Evolutionary conservation across 2,113 vertebrate genomes (phyloP).

Genomic region (Dromaius novaehollandiae): DNA sequence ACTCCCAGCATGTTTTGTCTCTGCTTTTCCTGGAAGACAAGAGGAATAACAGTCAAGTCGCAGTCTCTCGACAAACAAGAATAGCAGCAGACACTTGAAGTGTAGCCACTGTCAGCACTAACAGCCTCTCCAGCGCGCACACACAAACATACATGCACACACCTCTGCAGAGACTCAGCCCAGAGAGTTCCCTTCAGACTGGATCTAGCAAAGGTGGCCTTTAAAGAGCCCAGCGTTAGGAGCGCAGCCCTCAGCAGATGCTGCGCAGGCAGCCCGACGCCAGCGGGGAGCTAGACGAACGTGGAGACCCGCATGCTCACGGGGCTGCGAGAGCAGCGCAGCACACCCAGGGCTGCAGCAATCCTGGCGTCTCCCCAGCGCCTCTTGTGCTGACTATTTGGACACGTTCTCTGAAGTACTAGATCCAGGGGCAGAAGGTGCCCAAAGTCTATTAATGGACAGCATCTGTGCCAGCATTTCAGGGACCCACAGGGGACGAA

Average conservation of each 20-base stretch:
- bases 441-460: neutral
- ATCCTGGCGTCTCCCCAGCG: neutral
- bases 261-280: neutral
- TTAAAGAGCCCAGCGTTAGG: neutral
- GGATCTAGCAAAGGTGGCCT: neutral
- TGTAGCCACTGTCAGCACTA: neutral
- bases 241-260: neutral
- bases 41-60: neutral
- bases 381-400: neutral
- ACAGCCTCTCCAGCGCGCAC: neutral
- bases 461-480: neutral
- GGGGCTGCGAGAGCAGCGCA: neutral
- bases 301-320: neutral
- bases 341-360: neutral
- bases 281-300: neutral
- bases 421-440: neutral
- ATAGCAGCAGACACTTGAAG: neutral
- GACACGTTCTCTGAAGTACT: neutral
- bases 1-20: slow-evolving; percentile 80
- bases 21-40: slow-evolving; percentile 83
- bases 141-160: neutral
- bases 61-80: neutral
- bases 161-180: neutral
- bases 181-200: neutral
- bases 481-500: neutral